Evolutionary conservation across 1,140 invertebrate genomes (phyloP).

Genomic region (Berghia stephanieae): DNA sequence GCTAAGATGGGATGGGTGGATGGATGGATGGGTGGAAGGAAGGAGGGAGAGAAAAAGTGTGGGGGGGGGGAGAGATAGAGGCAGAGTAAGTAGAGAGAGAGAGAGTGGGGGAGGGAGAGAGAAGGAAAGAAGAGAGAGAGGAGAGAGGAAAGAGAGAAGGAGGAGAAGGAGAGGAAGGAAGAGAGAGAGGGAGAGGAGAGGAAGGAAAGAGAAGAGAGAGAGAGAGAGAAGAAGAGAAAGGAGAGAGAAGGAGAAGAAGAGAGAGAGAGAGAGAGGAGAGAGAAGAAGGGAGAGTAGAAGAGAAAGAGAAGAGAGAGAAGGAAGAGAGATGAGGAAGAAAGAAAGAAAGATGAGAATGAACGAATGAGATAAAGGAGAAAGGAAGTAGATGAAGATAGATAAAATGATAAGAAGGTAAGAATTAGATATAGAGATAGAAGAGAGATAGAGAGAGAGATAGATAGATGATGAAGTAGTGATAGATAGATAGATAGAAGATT

Average conservation of each 20-base stretch:
- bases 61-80: slow-evolving; percentile 4
- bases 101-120: background rate
- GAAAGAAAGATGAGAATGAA: background rate
- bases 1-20: no score
- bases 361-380: background rate
- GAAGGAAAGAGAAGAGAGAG: background rate
- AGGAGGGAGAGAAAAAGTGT: background rate
- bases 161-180: background rate
- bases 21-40: no score
- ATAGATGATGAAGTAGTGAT: no score
- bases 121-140: background rate
- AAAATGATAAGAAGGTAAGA: no score
- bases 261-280: slow-evolving; percentile 1
- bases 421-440: no score
- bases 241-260: slow-evolving; percentile 1
- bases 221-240: background rate
- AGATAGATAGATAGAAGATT: no score
- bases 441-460: no score
- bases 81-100: background rate
- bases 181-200: background rate
- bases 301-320: background rate
- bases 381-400: background rate
- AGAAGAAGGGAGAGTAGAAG: background rate
- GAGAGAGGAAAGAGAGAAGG: background rate
- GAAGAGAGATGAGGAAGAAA: background rate